Percentiles rank a stretch among this genome's conserved stretches.
Conservation (phyloP, 1,140 invertebrate genomes). For the Anadara kagoshimensis region DNA sequence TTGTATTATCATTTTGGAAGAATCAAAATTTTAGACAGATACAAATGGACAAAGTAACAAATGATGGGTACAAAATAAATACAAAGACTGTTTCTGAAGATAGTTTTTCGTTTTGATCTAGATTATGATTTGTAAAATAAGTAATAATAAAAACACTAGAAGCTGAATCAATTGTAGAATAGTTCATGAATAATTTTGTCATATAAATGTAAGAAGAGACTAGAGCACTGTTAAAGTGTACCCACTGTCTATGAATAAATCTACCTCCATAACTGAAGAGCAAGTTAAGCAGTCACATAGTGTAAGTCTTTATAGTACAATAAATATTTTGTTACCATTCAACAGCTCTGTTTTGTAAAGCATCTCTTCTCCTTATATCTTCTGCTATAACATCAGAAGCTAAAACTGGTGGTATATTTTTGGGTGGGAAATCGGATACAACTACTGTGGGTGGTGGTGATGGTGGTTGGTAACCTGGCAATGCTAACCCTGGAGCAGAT, state of each 20-base stretch:
- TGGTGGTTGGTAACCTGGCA: constrained; percentile 62
- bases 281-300: neutral
- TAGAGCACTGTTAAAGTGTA: neutral
- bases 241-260: neutral
- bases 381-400: constrained; percentile 63
- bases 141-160: too few species aligned
- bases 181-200: too few species aligned
- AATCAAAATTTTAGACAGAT: too few species aligned
- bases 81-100: too few species aligned
- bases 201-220: too few species aligned
- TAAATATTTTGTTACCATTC: constrained; percentile 55
- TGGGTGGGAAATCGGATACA: constrained; percentile 52
- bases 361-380: constrained; percentile 58
- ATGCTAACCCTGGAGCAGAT: constrained; percentile 55
- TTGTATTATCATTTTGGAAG: too few species aligned
- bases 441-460: constrained; percentile 34
- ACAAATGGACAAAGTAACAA: too few species aligned
- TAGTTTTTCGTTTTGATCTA: too few species aligned
- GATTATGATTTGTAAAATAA: too few species aligned
- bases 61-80: neutral
- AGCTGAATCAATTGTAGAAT: too few species aligned
- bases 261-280: neutral
- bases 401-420: constrained; percentile 25
- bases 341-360: constrained; percentile 61
- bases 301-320: neutral